Evolutionary conservation across 2,797 vertebrate genomes (phyloP).

Genomic region (Xenops minutus): DNA sequence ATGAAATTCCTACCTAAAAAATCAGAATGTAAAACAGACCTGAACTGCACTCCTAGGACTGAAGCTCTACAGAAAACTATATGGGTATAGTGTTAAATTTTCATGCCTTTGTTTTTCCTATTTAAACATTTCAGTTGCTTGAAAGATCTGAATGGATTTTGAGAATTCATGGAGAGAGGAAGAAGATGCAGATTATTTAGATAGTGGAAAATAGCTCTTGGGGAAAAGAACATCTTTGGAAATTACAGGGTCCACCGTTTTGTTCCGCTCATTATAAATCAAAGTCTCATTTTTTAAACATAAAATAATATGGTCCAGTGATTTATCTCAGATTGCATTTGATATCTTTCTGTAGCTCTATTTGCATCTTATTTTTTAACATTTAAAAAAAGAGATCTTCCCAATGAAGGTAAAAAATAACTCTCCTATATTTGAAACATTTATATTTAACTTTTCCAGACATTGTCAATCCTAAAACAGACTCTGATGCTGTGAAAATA

Average conservation of each 20-base stretch:
- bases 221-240: not conserved
- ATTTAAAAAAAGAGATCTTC: not conserved
- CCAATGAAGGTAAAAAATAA: not conserved
- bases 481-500: not conserved
- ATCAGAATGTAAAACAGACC: not conserved
- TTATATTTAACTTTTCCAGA: not conserved
- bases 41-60: not conserved
- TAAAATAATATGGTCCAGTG: not conserved
- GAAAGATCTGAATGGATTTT: not conserved
- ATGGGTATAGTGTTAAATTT: not conserved
- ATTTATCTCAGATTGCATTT: not conserved
- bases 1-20: slow-evolving; percentile 3
- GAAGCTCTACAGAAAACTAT: not conserved
- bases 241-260: not conserved
- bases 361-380: not conserved
- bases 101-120: not conserved
- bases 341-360: not conserved
- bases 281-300: not conserved
- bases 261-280: not conserved
- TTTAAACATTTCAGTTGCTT: not conserved
- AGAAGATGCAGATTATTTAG: not conserved
- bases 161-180: not conserved
- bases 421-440: not conserved
- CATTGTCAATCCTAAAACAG: not conserved
- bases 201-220: not conserved